Conservation (phyloP, 2,888 invertebrate genomes). For the Perizoma affinitatum region DNA sequence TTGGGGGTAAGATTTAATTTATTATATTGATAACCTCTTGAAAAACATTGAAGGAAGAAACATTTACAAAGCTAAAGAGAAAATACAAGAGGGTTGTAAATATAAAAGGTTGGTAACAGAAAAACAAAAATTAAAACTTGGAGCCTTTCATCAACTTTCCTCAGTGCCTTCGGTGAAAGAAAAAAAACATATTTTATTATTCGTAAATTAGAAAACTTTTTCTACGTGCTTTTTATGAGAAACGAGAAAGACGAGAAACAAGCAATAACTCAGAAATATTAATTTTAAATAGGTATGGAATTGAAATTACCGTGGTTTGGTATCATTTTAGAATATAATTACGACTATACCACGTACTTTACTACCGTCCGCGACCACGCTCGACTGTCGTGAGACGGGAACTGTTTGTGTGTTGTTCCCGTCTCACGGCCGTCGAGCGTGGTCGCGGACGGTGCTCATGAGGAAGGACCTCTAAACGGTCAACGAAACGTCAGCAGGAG, state of each 20-base stretch:
- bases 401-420: too few species aligned
- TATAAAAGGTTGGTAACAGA: constrained; percentile 65
- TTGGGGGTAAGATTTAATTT: not conserved
- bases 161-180: constrained; percentile 61
- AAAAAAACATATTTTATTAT: constrained; percentile 73
- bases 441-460: too few species aligned
- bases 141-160: constrained; percentile 70
- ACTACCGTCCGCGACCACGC: too few species aligned
- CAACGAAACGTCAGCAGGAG: too few species aligned
- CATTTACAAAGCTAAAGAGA: constrained; percentile 43
- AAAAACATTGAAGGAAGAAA: constrained; percentile 17
- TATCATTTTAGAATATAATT: too few species aligned
- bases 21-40: constrained; percentile 5
- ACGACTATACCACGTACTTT: too few species aligned
- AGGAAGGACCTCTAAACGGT: too few species aligned
- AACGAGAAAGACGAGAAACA: constrained; percentile 56
- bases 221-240: constrained; percentile 59
- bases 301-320: not conserved
- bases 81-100: constrained; percentile 62
- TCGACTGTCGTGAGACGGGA: too few species aligned
- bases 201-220: constrained; percentile 78
- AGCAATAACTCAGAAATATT: constrained; percentile 33
- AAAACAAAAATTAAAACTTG: constrained; percentile 74
- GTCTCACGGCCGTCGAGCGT: too few species aligned
- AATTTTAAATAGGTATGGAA: too few species aligned